Evolutionary conservation across 2,797 vertebrate species (phyloP), one percentile per base, ranked within the genome.

Genomic region (Rhabdomys pumilio): DNA sequence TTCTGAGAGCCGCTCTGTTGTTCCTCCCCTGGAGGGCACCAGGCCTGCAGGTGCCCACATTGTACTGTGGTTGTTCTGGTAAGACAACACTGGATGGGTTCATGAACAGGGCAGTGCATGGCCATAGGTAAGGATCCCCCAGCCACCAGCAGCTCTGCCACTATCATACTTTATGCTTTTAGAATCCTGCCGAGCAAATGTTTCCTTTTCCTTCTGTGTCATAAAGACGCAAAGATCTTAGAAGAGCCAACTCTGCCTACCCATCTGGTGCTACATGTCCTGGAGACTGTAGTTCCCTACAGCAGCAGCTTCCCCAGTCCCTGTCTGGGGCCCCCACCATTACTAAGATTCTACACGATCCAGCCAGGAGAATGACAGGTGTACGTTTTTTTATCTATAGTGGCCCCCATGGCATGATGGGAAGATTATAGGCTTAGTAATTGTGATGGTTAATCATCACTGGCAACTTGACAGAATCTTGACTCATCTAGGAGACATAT

Each of bases 381-480:
- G 17, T 0, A 0, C 9, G 50, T 83, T 82, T 92, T 41, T 26
- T 92, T 44, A 13, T 5, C 34, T 20, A 61, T n/a, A 22, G 26
- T 38, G 14, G 29, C 19, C 24, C n/a, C 24, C 0, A 0, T 8
- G 1, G 6, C 13, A 5, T 50, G 24, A 5, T 50, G 65, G 41
- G 50, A 92, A 81, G 65, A 34, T 57, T 4, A 4, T 3, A 3
- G 41, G 10, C 41, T 90, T 63, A n/a, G 13, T 13, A 22, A 92
- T 24, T 77, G 38, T 11, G 11, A n/a, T 63, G 29, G 38, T 63
- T 47, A 76, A 44, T 77, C 41, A n/a, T 61, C 55, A 34, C 29
- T 61, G 86, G 44, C 86, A 47, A 22, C 29, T n/a, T 77, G 53
- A 61, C 29, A 31, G 20, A 20, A 17, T 77, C 55, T 63, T 24